phyloP scores from a whole-genome alignment of 2,113 vertebrate species.

The Protobothrops flavoviridis region DNA sequence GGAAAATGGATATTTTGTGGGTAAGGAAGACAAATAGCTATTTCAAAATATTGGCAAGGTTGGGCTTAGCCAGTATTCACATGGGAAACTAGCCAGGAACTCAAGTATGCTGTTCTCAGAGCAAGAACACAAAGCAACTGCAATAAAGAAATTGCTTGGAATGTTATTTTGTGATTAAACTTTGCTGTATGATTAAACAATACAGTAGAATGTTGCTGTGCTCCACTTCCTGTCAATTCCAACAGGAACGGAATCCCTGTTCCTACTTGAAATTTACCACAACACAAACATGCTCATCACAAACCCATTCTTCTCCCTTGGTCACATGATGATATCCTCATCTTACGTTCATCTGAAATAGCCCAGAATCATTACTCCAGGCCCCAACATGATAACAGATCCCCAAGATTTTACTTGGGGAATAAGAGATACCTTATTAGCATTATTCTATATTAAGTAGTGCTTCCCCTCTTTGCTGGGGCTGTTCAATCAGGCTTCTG shows the following conservation, averaged over 20 bases:
- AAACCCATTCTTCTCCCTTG: neutral
- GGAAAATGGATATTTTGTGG: neutral
- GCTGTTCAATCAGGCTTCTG: neutral
- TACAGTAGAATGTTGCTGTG: neutral
- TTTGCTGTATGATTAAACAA: neutral
- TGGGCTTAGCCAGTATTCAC: neutral
- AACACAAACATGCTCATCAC: neutral
- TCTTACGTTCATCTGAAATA: neutral
- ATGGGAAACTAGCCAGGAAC: neutral
- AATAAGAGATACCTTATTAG: neutral
- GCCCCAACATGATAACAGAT: neutral
- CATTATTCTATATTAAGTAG: neutral
- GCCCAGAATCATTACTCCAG: neutral
- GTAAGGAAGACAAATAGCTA: neutral
- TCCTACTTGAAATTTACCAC: neutral
- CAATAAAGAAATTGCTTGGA: neutral
- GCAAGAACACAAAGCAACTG: neutral
- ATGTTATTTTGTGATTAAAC: neutral
- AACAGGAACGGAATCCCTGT: neutral
- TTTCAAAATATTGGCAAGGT: neutral
- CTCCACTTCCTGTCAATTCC: neutral
- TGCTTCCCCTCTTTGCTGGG: neutral
- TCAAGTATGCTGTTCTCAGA: neutral
- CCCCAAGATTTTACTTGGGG: neutral
- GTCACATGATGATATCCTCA: neutral